A percentile compares a stretch with the other conserved stretches of the same genome.
Conservation (phyloP, 2,888 invertebrate genomes). For the Microchrysa polita region DNA sequence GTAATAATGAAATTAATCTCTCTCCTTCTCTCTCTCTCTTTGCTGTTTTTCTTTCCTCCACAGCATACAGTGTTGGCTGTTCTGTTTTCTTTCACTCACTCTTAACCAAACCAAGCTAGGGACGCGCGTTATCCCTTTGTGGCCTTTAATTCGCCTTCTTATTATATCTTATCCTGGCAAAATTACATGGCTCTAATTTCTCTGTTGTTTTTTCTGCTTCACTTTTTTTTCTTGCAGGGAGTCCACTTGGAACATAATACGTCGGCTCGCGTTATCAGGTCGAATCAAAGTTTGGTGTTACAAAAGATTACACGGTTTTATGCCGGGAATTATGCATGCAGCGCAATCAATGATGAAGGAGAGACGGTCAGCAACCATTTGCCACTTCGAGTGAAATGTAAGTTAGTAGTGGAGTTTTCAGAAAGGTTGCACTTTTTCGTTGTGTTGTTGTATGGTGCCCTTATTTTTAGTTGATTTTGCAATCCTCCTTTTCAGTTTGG, state of each 20-base stretch:
- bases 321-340: constrained; percentile 88
- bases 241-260: constrained; percentile 84
- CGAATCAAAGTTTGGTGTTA: constrained; percentile 90
- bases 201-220: background rate
- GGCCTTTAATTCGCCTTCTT: background rate
- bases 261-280: constrained; percentile 86
- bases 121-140: too few species aligned
- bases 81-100: background rate
- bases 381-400: constrained; percentile 86
- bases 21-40: too few species aligned
- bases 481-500: too few species aligned
- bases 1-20: constrained; percentile 25
- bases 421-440: background rate
- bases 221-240: constrained; percentile 70
- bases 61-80: too few species aligned
- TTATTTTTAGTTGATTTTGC: too few species aligned
- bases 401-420: constrained; percentile 65
- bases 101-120: background rate
- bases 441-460: too few species aligned
- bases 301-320: constrained; percentile 88
- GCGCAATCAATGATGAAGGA: constrained; percentile 87
- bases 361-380: constrained; percentile 89
- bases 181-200: background rate
- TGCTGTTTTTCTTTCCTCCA: constrained; percentile 8
- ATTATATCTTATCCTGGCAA: background rate